These are phyloP conservation scores for Oedothorax gibbosus DNA, from an alignment of 1,140 invertebrate species.

Conservation along the genomic window DNA sequence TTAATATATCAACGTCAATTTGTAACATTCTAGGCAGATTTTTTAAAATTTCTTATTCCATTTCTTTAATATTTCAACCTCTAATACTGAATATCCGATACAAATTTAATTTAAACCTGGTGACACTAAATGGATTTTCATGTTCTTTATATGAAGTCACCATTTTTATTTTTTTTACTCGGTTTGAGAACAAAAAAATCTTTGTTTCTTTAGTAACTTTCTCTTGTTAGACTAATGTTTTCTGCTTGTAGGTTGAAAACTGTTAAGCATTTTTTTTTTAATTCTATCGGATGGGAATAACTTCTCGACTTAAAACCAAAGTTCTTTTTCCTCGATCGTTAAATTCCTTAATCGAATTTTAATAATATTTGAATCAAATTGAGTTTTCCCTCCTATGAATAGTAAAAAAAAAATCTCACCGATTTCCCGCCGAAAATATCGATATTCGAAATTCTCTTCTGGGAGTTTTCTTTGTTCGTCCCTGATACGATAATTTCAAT, in stretches of 20 bases:
- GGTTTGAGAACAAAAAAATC: background rate
- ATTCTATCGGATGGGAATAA: too few relatives aligned
- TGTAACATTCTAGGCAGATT: background rate
- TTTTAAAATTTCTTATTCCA: background rate
- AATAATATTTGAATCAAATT: slow-evolving; percentile 31
- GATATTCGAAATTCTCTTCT: slow-evolving; percentile 22
- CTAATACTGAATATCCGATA: slow-evolving; percentile 6
- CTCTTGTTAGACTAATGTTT: too few relatives aligned
- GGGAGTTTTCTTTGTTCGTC: slow-evolving; percentile 19
- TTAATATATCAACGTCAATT: slow-evolving; percentile 29
- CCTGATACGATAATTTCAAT: slow-evolving; percentile 40
- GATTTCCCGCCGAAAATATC: slow-evolving; percentile 18
- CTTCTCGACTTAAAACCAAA: background rate
- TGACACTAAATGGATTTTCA: slow-evolving; percentile 25
- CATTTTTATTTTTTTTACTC: background rate
- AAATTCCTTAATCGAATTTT: slow-evolving; percentile 30
- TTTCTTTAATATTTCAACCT: slow-evolving; percentile 19
- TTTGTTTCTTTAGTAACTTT: background rate
- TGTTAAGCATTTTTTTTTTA: too few relatives aligned
- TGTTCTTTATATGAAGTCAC: slow-evolving; percentile 12
- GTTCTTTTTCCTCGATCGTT: slow-evolving; percentile 20
- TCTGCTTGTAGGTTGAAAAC: too few relatives aligned
- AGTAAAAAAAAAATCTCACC: background rate
- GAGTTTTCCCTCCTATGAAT: slow-evolving; percentile 1
- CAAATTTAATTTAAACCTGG: slow-evolving; percentile 33